phyloP scores from a whole-genome alignment of 2,888 invertebrate genomes.

The Erynnis tages region DNA sequence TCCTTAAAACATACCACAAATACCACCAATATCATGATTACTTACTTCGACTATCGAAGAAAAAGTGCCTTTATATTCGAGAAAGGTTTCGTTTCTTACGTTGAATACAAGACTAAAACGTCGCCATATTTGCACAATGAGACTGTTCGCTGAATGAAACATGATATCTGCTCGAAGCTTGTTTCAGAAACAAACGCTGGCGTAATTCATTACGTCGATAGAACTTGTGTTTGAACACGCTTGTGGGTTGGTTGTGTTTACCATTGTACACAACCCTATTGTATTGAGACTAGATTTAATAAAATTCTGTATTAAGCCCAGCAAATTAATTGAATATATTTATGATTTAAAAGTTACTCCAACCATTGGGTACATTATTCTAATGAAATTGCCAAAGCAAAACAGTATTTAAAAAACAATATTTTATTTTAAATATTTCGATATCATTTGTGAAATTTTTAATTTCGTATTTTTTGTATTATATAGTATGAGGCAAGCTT shows the following conservation, averaged over 20 bases:
- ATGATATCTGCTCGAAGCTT: slow-evolving; percentile 11
- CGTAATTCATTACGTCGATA: slow-evolving; percentile 7
- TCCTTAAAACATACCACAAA: no score
- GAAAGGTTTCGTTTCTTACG: background rate
- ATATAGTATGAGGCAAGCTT: no score
- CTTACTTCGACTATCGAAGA: background rate
- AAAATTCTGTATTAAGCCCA: no score
- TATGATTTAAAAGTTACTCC: no score
- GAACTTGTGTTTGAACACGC: background rate
- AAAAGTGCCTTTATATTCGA: background rate
- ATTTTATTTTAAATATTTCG: no score
- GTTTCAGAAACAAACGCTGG: slow-evolving; percentile 6
- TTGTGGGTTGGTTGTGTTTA: background rate
- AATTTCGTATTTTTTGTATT: no score
- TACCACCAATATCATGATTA: background rate
- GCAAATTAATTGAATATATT: no score
- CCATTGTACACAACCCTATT: no score
- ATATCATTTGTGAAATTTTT: no score
- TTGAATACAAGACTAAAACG: slow-evolving; percentile 3
- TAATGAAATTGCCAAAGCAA: no score
- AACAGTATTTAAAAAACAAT: no score
- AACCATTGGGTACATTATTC: no score
- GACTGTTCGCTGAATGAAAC: slow-evolving; percentile 18
- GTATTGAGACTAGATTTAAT: background rate
- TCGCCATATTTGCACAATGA: slow-evolving; percentile 15